Conservation (phyloP, 2,888 invertebrate genomes). For the Lasioglossum figueresi region DNA sequence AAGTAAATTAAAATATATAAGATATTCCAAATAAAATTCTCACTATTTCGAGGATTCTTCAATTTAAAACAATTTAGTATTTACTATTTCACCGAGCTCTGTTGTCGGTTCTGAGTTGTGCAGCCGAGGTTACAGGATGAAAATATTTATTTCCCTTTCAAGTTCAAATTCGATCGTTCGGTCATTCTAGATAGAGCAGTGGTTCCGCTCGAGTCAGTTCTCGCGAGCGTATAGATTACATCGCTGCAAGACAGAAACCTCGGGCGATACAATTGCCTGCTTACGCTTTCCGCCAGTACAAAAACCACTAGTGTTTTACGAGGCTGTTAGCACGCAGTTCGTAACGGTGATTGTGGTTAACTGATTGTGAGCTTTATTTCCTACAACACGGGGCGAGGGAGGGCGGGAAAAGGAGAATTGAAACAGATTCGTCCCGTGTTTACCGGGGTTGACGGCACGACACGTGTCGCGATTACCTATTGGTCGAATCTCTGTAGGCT, state of each 20-base stretch:
- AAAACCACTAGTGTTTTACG: background rate
- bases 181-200: background rate
- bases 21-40: background rate
- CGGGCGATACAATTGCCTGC: background rate
- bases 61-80: too few relatives aligned
- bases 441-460: conserved; percentile 43
- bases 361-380: conserved; percentile 44
- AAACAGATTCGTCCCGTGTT: conserved; percentile 23
- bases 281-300: background rate
- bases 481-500: conserved; percentile 53
- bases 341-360: conserved; percentile 23
- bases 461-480: conserved; percentile 41
- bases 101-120: too few relatives aligned
- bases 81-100: background rate
- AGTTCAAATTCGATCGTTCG: conserved; percentile 8
- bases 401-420: conserved; percentile 16
- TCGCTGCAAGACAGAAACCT: background rate
- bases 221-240: background rate
- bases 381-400: background rate
- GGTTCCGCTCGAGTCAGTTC: background rate
- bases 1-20: background rate
- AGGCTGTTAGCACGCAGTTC: conserved; percentile 31
- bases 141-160: background rate
- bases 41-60: background rate
- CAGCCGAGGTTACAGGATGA: background rate